These are phyloP conservation scores for Dendrocopos noguchii DNA, from an alignment of 2,113 vertebrate species.

Conservation along the genomic window DNA sequence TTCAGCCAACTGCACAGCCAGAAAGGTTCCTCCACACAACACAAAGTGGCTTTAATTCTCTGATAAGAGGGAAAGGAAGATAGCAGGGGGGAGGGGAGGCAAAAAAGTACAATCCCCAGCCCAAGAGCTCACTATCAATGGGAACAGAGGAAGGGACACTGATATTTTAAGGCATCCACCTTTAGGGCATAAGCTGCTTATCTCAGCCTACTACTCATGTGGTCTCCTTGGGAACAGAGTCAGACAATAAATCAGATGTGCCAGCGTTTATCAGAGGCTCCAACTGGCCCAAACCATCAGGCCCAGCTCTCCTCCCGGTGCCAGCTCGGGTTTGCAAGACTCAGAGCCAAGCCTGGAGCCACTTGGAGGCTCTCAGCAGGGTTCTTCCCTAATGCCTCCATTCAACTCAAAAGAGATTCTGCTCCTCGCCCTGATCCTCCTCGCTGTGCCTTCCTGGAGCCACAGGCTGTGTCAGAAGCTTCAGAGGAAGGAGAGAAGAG, in stretches of 20 bases:
- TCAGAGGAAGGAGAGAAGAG: neutral
- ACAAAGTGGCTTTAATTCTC: neutral
- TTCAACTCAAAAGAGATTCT: accelerated
- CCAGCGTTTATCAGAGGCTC: constrained; percentile 47
- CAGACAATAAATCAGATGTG: constrained; percentile 63
- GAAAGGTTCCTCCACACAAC: neutral
- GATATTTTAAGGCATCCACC: constrained; percentile 44
- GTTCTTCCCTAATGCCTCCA: neutral
- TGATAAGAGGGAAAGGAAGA: constrained; percentile 2
- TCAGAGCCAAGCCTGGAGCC: neutral
- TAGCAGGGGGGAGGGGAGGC: neutral
- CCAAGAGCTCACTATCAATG: neutral
- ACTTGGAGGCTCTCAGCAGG: neutral
- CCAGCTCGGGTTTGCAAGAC: neutral
- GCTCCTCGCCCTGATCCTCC: accelerated
- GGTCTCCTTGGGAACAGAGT: constrained; percentile 71
- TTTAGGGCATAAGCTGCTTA: constrained; percentile 43
- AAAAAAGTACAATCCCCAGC: no score
- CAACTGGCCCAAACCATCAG: constrained; percentile 32
- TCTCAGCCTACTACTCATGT: neutral
- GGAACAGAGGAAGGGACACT: neutral
- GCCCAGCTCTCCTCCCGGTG: neutral
- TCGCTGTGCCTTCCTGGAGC: neutral
- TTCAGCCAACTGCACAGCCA: neutral
- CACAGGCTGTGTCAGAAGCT: neutral